Conservation (phyloP, 53 echinoderm and acorn worm genomes). For the Actinopyga echinites region DNA sequence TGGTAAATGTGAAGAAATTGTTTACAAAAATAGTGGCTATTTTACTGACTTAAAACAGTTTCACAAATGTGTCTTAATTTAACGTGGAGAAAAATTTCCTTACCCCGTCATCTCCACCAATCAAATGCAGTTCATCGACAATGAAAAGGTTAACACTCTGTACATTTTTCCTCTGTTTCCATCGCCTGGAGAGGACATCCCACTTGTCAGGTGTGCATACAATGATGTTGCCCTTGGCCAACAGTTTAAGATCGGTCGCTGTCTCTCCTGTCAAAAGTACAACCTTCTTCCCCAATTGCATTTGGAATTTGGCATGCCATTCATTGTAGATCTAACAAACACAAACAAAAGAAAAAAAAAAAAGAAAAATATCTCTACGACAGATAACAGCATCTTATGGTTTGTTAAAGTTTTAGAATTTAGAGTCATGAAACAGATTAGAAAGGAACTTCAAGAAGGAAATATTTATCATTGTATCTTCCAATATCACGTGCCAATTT, state of each 20-base stretch:
- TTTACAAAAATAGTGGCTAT: too few relatives aligned
- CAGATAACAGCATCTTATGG: too few relatives aligned
- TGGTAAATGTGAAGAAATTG: too few relatives aligned
- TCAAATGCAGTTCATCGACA: slow-evolving; percentile 94
- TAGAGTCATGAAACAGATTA: too few relatives aligned
- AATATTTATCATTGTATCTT: too few relatives aligned
- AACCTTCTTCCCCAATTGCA: slow-evolving; percentile 97
- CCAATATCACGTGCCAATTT: too few relatives aligned
- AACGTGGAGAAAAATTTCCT: slow-evolving; percentile 24
- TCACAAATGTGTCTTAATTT: too few relatives aligned
- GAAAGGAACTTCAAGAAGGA: too few relatives aligned
- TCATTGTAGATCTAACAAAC: slow-evolving; percentile 81
- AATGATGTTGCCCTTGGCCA: slow-evolving; percentile 99
- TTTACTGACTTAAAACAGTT: too few relatives aligned
- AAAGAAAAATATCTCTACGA: too few relatives aligned
- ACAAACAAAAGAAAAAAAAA: background rate
- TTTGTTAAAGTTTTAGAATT: too few relatives aligned
- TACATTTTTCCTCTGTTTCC: slow-evolving; percentile 90
- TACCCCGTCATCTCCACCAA: slow-evolving; percentile 98
- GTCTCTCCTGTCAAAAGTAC: slow-evolving; percentile 93
- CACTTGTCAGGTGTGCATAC: slow-evolving; percentile 96
- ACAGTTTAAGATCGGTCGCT: slow-evolving; percentile 94
- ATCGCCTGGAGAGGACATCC: slow-evolving; percentile 92
- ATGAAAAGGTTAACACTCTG: slow-evolving; percentile 97
- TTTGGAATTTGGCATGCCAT: slow-evolving; percentile 99